Conservation (phyloP, 2,888 invertebrate species). For the Microctonus brassicae region DNA sequence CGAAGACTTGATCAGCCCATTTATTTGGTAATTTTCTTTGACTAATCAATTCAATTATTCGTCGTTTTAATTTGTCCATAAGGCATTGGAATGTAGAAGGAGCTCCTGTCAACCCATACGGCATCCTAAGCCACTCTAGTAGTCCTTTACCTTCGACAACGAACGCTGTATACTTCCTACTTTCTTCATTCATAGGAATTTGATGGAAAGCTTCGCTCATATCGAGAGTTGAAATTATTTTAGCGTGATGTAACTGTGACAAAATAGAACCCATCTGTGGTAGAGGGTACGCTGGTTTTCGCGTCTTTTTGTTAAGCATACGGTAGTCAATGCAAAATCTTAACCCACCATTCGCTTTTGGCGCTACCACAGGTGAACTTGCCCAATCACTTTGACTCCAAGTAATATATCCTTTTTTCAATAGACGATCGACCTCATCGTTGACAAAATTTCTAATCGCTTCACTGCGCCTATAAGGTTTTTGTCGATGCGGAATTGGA, state of each 20-base stretch:
- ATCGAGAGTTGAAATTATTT: conserved; percentile 56
- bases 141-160: too few species aligned
- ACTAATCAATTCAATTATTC: too few species aligned
- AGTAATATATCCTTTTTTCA: conserved; percentile 30
- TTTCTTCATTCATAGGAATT: too few species aligned
- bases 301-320: neutral
- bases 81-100: too few species aligned
- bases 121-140: too few species aligned
- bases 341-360: conserved; percentile 27
- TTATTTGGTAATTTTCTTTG: too few species aligned
- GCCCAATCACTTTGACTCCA: conserved; percentile 42
- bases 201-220: conserved; percentile 55
- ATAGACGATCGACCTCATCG: conserved; percentile 32
- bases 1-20: too few species aligned
- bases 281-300: conserved; percentile 22
- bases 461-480: conserved; percentile 35
- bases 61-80: too few species aligned
- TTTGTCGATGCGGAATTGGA: conserved; percentile 34
- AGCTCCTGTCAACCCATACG: too few species aligned
- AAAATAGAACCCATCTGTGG: conserved; percentile 42
- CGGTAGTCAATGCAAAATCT: conserved; percentile 13
- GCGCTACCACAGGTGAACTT: conserved; percentile 35
- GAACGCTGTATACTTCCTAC: too few species aligned
- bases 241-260: conserved; percentile 50
- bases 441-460: conserved; percentile 32